phyloP scores from a whole-genome alignment of 2,113 vertebrate species.

The Lepisosteus oculatus region DNA sequence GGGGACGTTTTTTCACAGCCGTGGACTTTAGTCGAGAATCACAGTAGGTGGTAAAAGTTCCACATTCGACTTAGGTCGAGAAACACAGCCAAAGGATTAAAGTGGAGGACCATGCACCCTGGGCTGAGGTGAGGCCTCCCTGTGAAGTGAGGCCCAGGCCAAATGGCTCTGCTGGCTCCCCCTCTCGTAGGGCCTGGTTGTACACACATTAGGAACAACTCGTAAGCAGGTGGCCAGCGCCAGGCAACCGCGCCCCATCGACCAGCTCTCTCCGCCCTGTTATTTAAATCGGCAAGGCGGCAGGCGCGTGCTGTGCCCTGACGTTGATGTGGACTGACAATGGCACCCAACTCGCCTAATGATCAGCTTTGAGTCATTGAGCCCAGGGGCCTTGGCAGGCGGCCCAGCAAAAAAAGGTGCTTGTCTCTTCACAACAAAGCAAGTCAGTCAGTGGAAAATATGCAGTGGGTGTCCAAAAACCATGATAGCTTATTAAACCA shows the following conservation, averaged over 20 bases:
- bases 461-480: conserved; percentile 44
- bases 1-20: no score
- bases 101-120: no score
- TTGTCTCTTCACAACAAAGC: conserved; percentile 30
- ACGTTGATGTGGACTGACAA: conserved; percentile 38
- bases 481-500: conserved; percentile 36
- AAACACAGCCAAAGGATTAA: no score
- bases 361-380: conserved; percentile 20
- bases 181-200: background rate
- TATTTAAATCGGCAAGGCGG: conserved; percentile 13
- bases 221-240: background rate
- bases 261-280: conserved; percentile 8
- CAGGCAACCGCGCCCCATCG: background rate
- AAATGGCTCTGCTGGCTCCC: no score
- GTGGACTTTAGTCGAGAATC: no score
- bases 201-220: background rate
- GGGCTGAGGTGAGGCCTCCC: no score
- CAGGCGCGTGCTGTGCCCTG: conserved; percentile 14
- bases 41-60: no score
- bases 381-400: conserved; percentile 18
- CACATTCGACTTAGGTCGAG: no score
- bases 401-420: conserved; percentile 7
- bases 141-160: no score
- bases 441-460: conserved; percentile 39
- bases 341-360: conserved; percentile 26